Evolutionary conservation across 2,797 vertebrate genomes (phyloP), one percentile per base, ranked within the genome.

Genomic region (Rhinoraja longicauda): DNA sequence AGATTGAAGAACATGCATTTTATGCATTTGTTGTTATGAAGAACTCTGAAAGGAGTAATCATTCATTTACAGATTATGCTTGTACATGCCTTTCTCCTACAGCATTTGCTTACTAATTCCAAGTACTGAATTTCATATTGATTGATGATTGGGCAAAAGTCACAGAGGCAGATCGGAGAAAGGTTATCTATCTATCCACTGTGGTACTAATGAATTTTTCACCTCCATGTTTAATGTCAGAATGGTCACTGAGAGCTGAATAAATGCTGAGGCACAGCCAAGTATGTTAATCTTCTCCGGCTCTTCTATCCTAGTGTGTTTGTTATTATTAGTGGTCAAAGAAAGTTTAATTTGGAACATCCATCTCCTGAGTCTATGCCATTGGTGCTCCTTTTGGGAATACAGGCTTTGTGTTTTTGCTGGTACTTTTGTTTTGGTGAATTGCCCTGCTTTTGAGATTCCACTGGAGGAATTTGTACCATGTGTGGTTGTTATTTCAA

Each of bases 181-280:
- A 91, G 62, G 88, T 91, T 91, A 91, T 70, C 32, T 45, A 91
- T 91, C 67, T 64, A 91, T 91, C 36, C 67, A 29, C 36, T 73
- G n/a, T 70, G 88, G 64, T 91, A 26, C 32, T 91, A 91, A 91
- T 91, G 36, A 91, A 91, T 91, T 26, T 64, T 88, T 70, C 67
- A 70, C 57, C 59, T 64, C 10, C 84, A 88, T 88, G 59, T 64
- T 88, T 88, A 64, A 24, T 67, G 64, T 67, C 91, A 32, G 67
- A 91, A 39, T 24, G 67, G 88, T 29, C 70, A 73, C 10, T 26
- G 32, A 19, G 62, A 73, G 32, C 36, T 72, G 88, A 91, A 70
- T 91, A 24, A 91, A 72, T 32, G 21, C 39, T 29, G 88, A 73
- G 88, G 36, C 64, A 70, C 64, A 72, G 45, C 19, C 12, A 64